Conservation (phyloP, 1,140 invertebrate genomes). For the Eumeta japonica region DNA sequence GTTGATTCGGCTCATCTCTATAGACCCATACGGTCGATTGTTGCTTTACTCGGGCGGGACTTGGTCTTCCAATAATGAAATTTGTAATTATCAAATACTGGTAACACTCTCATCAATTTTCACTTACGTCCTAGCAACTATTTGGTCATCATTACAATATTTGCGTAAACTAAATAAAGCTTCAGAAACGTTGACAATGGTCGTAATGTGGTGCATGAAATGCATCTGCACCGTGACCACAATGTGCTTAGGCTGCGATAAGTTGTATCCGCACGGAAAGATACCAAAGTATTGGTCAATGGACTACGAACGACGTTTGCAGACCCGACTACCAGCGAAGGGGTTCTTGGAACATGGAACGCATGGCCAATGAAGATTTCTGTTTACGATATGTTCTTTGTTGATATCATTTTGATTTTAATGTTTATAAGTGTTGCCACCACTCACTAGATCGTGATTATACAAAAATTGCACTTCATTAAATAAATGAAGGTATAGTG, state of each 20-base stretch:
- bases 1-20: too few relatives aligned
- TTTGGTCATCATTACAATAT: conserved; percentile 29
- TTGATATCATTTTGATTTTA: conserved; percentile 30
- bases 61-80: conserved; percentile 20
- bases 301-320: conserved; percentile 25
- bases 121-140: conserved; percentile 26
- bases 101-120: conserved; percentile 28
- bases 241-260: conserved; percentile 28
- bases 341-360: conserved; percentile 28
- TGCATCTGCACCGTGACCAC: conserved; percentile 21
- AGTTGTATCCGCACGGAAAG: conserved; percentile 18
- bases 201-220: conserved; percentile 21
- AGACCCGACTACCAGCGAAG: conserved; percentile 30
- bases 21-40: too few relatives aligned
- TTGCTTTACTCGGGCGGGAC: conserved; percentile 26
- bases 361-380: conserved; percentile 25
- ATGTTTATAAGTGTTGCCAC: conserved; percentile 33
- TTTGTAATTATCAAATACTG: conserved; percentile 33
- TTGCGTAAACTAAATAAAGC: conserved; percentile 10
- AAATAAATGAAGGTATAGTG: too few relatives aligned
- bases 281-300: conserved; percentile 26
- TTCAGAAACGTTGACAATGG: conserved; percentile 12
- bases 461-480: conserved; percentile 27
- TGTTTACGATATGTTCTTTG: conserved; percentile 30
- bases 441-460: conserved; percentile 33